phyloP scores from a whole-genome alignment of 2,888 invertebrate species.

The Chymomyza amoena region DNA sequence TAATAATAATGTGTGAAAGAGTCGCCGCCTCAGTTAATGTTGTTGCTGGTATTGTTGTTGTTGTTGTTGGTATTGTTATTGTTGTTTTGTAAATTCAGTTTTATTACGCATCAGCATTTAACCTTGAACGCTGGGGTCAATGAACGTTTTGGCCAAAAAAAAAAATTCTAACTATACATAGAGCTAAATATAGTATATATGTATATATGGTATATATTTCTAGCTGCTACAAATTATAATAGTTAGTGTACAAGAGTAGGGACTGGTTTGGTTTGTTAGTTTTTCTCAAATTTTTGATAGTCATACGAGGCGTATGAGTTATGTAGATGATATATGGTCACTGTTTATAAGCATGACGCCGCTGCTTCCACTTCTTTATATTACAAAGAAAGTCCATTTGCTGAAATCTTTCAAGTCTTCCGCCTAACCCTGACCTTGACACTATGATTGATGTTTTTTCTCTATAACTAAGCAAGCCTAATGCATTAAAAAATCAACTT shows the following conservation, averaged over 20 bases:
- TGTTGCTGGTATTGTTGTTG: slow-evolving; percentile 22
- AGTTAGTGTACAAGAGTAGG: not conserved
- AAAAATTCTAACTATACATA: slow-evolving; percentile 56
- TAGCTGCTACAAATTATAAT: slow-evolving; percentile 41
- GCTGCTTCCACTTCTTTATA: not conserved
- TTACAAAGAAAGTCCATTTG: not conserved
- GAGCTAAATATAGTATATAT: slow-evolving; percentile 60
- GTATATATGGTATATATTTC: slow-evolving; percentile 34
- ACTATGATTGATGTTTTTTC: not conserved
- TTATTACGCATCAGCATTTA: slow-evolving; percentile 73
- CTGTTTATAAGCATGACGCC: not conserved
- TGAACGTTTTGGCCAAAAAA: slow-evolving; percentile 74
- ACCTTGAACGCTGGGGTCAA: slow-evolving; percentile 75
- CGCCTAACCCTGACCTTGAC: slow-evolving; percentile 3
- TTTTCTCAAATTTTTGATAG: not conserved
- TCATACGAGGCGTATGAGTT: slow-evolving; percentile 43
- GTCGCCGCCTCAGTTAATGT: not conserved
- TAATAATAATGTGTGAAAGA: slow-evolving; percentile 1
- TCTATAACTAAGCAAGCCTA: not conserved
- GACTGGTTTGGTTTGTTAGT: slow-evolving; percentile 19
- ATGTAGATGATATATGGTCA: slow-evolving; percentile 14
- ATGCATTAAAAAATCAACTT: not conserved
- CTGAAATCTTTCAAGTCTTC: not conserved
- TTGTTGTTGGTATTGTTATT: slow-evolving; percentile 23
- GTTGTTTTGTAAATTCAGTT: slow-evolving; percentile 18